Evolutionary conservation across 2,113 vertebrate genomes (phyloP).

Genomic region (Tonatia bakeri): DNA sequence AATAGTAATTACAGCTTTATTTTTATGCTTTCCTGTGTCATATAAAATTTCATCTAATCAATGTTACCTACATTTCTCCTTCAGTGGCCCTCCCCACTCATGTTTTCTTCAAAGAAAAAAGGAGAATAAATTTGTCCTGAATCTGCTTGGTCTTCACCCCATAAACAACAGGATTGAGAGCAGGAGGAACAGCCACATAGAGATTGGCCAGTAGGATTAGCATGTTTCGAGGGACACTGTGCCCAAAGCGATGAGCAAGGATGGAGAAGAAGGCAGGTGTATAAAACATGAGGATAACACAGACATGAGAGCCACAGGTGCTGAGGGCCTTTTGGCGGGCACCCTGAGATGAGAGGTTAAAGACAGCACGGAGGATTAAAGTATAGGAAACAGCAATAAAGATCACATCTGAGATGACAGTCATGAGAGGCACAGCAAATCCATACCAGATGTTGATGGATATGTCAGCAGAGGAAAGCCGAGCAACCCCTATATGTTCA

Average conservation of each 20-base stretch:
- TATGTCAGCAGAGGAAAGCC: constrained; percentile 64
- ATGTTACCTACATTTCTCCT: background rate
- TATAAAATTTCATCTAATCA: background rate
- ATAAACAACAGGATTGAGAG: constrained; percentile 67
- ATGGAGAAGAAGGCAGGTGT: constrained; percentile 62
- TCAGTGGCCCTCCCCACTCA: background rate
- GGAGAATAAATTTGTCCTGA: constrained; percentile 32
- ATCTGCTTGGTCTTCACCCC: constrained; percentile 63
- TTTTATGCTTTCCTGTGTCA: background rate
- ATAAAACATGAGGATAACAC: constrained; percentile 70
- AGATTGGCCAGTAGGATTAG: constrained; percentile 67
- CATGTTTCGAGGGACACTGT: constrained; percentile 48
- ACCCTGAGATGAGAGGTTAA: constrained; percentile 54
- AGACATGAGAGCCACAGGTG: constrained; percentile 64
- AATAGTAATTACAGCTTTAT: background rate
- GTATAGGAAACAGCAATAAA: constrained; percentile 58
- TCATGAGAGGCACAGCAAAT: constrained; percentile 63
- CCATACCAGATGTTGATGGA: constrained; percentile 68
- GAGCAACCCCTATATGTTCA: constrained; percentile 64
- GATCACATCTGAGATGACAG: constrained; percentile 51
- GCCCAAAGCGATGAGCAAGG: constrained; percentile 65
- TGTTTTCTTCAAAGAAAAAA: constrained; percentile 9
- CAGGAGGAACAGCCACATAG: constrained; percentile 61
- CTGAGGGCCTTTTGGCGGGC: constrained; percentile 61
- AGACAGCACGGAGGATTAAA: constrained; percentile 51